phyloP scores from a whole-genome alignment of 1,140 invertebrate genomes.

The Olivierus martensii region DNA sequence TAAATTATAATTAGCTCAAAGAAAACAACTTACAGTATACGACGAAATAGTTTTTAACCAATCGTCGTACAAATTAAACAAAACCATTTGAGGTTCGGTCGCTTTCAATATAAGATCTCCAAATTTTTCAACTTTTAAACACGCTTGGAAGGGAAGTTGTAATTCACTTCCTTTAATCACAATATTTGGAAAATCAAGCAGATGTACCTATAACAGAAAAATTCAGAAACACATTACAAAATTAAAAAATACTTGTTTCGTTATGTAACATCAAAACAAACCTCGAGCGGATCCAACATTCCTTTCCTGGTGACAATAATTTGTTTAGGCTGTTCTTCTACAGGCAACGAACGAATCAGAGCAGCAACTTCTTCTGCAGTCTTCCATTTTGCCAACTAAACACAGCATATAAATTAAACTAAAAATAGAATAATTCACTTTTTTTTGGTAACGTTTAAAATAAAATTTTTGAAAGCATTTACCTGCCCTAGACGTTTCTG shows the following conservation, averaged over 20 bases:
- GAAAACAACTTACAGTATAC: slow-evolving; percentile 43
- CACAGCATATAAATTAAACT: slow-evolving; percentile 27
- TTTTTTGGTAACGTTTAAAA: too few species aligned
- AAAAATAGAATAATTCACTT: slow-evolving; percentile 12
- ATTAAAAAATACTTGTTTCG: too few species aligned
- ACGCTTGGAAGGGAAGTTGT: slow-evolving; percentile 97
- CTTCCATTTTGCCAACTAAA: slow-evolving; percentile 91
- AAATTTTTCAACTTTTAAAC: slow-evolving; percentile 98
- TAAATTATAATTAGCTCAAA: neutral
- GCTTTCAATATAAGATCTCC: slow-evolving; percentile 98
- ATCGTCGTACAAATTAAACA: slow-evolving; percentile 99
- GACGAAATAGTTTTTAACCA: slow-evolving; percentile 96
- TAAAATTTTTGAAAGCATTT: too few species aligned
- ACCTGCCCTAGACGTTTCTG: slow-evolving; percentile 45
- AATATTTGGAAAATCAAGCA: slow-evolving; percentile 98
- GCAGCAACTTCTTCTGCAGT: slow-evolving; percentile 99
- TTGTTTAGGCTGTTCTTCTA: slow-evolving; percentile 99
- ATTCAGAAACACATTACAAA: too few species aligned
- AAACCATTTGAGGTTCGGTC: slow-evolving; percentile 98
- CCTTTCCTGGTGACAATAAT: slow-evolving; percentile 99
- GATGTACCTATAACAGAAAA: slow-evolving; percentile 50
- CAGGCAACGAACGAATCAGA: slow-evolving; percentile 92
- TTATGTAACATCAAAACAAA: too few species aligned
- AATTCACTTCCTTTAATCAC: slow-evolving; percentile 99
- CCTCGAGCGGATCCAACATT: slow-evolving; percentile 97